Evolutionary conservation across 2,888 invertebrate genomes (phyloP), one percentile per base, ranked within the genome.

Genomic region (Beris morrisii): DNA sequence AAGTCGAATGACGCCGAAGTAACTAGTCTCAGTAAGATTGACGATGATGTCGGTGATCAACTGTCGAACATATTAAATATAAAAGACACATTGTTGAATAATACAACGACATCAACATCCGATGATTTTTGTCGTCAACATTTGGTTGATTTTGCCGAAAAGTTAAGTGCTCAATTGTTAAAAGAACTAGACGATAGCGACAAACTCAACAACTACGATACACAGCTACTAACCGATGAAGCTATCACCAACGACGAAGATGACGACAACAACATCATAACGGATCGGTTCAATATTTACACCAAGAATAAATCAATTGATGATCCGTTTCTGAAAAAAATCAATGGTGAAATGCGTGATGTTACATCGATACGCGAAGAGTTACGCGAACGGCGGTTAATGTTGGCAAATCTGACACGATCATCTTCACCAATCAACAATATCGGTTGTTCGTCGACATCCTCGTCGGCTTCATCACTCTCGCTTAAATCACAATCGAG

Each of bases 71-170:
- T 52, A 66, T 38, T 88, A 54, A 89, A 90, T 73, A 87, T 87
- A 74, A 55, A n/a, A 67, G 67, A 55, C n/a, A 22, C 13, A 48
- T 48, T 48, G 48, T 13, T 48, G 48, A 48, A 48, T 13, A 48
- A 15, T 48, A 12, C 48, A 48, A 48, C 22, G 12, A 48, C 22
- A 48, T 48, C 48, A 48, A 84, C 84, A 1, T 5, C 5, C 64
- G 86, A 87, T 72, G 87, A 88, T 70, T 32, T 50, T 3, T 86
- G 87, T 70, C 84, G 85, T 69, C 86, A 86, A 73, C 89, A 91
- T 75, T 82, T 92, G 69, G 88, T 88, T 3, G 90, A 91, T 73
- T 91, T 92, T 73, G 91, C 92, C 1, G 92, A 92, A 75, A 88
- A 89, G 75, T 81, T 92, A n/a, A 90, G 90, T 75, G 91, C 91